Evolutionary conservation across 2,113 vertebrate genomes (phyloP), one percentile per base, ranked within the genome.

Genomic region (Malurus cyaneus): DNA sequence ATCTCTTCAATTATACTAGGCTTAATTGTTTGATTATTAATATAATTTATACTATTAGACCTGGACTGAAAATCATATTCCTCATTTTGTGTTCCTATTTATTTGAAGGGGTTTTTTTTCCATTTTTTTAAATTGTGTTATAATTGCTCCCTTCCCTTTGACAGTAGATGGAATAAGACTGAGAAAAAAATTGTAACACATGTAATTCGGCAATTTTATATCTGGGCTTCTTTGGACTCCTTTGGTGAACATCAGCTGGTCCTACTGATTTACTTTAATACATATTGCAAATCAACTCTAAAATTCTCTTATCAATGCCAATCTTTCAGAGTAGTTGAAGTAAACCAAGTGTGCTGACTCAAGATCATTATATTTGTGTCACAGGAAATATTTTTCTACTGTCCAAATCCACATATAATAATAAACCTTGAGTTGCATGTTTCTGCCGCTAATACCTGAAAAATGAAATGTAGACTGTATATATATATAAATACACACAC

Each of bases 41-140:
- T 64, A 39, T 20, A 72, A 54, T 77, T 69, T 77, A 5, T 42
- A 36, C 13, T n/a, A 70, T 53, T 17, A 49, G 5, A 7, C 9
- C 23, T 41, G 24, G 12, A 41, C 2, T 69, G n/a, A 72, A 80
- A 89, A 28, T 12, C 14, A 21, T 39, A 31, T n/a, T 65, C 24
- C 39, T 54, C 56, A 41, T 1, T 47, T 80, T 65, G 12, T 41
- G 20, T 47, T 32, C 3, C 5, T 25, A 15, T 64, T 74, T 60
- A 39, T 86, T 62, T 39, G 18, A 92, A 89, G 4, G 8, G 0
- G 34, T 34, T 32, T 36, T 49, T 41, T 11, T 23, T 32, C 5
- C 1, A 17, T 25, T 28, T 18, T 18, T n/a, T 29, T 1, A 13
- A 53, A 47, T 28, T 0, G 0, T n/a, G 6, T n/a, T 83, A 13